Evolutionary conservation across 2,113 vertebrate species (phyloP).

Genomic region (Melanotaenia duboulayi): DNA sequence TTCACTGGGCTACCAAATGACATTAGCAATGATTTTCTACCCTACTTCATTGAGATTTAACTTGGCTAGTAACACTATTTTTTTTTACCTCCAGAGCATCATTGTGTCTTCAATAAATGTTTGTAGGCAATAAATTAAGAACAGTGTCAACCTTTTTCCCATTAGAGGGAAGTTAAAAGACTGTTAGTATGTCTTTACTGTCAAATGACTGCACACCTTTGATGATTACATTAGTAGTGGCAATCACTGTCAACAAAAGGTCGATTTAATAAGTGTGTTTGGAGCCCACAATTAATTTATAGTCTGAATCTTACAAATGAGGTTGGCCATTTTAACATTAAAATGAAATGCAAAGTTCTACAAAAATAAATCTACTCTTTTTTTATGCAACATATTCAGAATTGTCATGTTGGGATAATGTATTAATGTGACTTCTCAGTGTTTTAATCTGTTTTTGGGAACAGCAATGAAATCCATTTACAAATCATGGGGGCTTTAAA

Average conservation of each 20-base stretch:
- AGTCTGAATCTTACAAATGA: conserved; percentile 8
- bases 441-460: conserved; percentile 30
- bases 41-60: conserved; percentile 46
- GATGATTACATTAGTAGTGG: conserved; percentile 4
- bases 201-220: not conserved
- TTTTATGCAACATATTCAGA: conserved; percentile 16
- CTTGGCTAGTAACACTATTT: conserved; percentile 40
- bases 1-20: conserved; percentile 65
- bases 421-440: conserved; percentile 29
- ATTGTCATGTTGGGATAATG: not conserved
- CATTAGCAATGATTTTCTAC: conserved; percentile 34
- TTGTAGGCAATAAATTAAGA: conserved; percentile 8
- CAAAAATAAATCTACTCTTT: not conserved
- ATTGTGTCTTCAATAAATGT: conserved; percentile 27
- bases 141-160: not conserved
- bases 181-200: not conserved
- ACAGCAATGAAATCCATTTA: conserved; percentile 14
- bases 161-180: conserved; percentile 6
- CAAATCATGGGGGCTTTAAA: conserved; percentile 36
- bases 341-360: not conserved
- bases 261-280: not conserved
- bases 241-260: not conserved
- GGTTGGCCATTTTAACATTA: conserved; percentile 1
- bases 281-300: not conserved
- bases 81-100: conserved; percentile 59